Percentiles rank a stretch among this genome's conserved stretches.
Conservation (phyloP, 2,888 invertebrate genomes). For the Erynnis tages region DNA sequence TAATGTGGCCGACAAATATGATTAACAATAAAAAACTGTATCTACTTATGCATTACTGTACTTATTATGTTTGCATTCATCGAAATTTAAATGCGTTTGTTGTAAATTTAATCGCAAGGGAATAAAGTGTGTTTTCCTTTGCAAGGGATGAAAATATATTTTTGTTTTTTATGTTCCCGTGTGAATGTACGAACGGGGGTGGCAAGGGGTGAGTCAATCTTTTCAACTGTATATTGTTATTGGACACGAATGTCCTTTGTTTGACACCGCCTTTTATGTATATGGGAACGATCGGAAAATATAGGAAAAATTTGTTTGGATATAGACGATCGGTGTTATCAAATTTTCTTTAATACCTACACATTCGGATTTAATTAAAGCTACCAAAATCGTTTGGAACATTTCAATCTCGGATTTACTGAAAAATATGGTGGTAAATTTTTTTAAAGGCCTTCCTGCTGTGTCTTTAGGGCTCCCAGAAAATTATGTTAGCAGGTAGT, state of each 20-base stretch:
- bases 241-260: conserved; percentile 25
- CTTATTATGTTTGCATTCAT: conserved; percentile 44
- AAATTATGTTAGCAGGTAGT: too few species aligned
- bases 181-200: conserved; percentile 50
- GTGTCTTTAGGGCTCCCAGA: too few species aligned
- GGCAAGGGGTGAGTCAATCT: conserved; percentile 32
- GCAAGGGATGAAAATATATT: not conserved
- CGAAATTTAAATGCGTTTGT: not conserved
- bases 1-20: conserved; percentile 45
- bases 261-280: conserved; percentile 15
- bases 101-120: conserved; percentile 8
- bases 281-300: not conserved
- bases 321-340: too few species aligned
- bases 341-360: not conserved
- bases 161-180: conserved; percentile 50
- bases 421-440: too few species aligned
- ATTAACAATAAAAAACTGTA: conserved; percentile 45
- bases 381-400: too few species aligned
- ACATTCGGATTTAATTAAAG: too few species aligned
- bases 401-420: too few species aligned
- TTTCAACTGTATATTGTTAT: conserved; percentile 27
- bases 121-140: conserved; percentile 34
- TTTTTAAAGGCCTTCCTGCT: too few species aligned
- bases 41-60: conserved; percentile 39
- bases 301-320: not conserved